Conservation (phyloP, 2,888 invertebrate genomes). For the Eurytoma californica region DNA sequence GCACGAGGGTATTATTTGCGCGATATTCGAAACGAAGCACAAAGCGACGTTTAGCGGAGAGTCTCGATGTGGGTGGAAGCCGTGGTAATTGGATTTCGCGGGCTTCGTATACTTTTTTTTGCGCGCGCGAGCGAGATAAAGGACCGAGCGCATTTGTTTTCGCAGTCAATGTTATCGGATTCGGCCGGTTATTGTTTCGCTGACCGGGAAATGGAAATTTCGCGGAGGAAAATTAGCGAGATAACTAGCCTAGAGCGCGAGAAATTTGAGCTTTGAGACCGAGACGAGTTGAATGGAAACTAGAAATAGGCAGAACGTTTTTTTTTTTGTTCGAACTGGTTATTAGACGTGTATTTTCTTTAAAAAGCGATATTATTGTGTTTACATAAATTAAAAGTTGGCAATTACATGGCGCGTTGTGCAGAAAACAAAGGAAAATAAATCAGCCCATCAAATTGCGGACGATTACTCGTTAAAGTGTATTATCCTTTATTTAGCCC, state of each 20-base stretch:
- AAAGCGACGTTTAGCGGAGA: background rate
- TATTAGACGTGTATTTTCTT: background rate
- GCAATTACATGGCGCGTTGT: too few relatives aligned
- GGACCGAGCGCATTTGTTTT: background rate
- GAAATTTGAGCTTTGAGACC: conserved; percentile 8
- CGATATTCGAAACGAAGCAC: background rate
- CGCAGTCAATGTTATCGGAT: background rate
- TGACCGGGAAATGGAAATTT: background rate
- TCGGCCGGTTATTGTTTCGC: too few relatives aligned
- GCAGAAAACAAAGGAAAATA: conserved; percentile 1
- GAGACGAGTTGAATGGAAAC: background rate
- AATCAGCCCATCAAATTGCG: conserved; percentile 1
- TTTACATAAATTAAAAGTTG: too few relatives aligned
- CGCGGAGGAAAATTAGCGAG: background rate
- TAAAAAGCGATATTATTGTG: too few relatives aligned
- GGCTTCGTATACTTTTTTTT: background rate
- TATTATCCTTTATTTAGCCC: background rate
- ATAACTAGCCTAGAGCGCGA: background rate
- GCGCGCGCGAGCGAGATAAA: too few relatives aligned
- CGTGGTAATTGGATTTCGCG: conserved; percentile 32
- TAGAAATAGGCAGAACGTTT: conserved; percentile 7
- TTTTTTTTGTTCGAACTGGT: conserved; percentile 10
- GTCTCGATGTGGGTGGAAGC: conserved; percentile 4
- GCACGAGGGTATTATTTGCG: background rate
- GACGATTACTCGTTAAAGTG: background rate